Percentiles rank a stretch among this genome's conserved stretches.
phyloP scores from a whole-genome alignment of 2,113 vertebrate species.

The Colossoma macropomum region DNA sequence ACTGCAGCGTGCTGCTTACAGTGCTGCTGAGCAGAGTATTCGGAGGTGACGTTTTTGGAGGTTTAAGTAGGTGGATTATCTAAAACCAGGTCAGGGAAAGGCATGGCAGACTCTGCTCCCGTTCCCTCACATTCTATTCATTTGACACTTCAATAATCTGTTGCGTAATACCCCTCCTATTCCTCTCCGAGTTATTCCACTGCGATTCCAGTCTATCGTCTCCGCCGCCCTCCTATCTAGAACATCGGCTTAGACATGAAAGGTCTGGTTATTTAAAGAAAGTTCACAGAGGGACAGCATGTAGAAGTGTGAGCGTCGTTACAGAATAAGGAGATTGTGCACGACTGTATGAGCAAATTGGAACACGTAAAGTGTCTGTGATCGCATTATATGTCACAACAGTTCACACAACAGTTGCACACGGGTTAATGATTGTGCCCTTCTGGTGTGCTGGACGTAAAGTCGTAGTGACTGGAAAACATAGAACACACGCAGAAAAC shows the following conservation, averaged over 20 bases:
- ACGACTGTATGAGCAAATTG: constrained; percentile 13
- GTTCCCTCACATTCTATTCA: constrained; percentile 37
- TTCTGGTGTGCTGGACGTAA: constrained; percentile 13
- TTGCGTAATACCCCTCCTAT: constrained; percentile 45
- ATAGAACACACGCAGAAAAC: constrained; percentile 4
- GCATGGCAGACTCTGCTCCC: constrained; percentile 31
- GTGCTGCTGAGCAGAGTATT: constrained; percentile 33
- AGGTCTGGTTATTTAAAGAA: constrained; percentile 43
- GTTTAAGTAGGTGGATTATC: constrained; percentile 55
- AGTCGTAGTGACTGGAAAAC: constrained; percentile 1
- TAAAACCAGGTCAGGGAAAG: constrained; percentile 55
- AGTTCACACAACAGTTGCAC: not conserved
- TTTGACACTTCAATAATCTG: constrained; percentile 32
- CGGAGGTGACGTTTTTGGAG: constrained; percentile 42
- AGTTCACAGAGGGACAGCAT: constrained; percentile 7
- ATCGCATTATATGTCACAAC: not conserved
- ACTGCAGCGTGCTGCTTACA: constrained; percentile 34
- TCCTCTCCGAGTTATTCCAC: constrained; percentile 32
- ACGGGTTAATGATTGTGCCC: constrained; percentile 21
- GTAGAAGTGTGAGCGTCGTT: not conserved
- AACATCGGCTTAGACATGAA: constrained; percentile 51
- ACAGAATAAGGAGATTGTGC: not conserved
- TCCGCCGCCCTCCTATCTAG: constrained; percentile 24
- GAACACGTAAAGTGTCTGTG: not conserved
- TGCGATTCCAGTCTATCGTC: constrained; percentile 22